A percentile compares a stretch with the other conserved stretches of the same genome.
phyloP scores from a whole-genome alignment of 2,797 vertebrate genomes.

The Acrossocheilus fasciatus region DNA sequence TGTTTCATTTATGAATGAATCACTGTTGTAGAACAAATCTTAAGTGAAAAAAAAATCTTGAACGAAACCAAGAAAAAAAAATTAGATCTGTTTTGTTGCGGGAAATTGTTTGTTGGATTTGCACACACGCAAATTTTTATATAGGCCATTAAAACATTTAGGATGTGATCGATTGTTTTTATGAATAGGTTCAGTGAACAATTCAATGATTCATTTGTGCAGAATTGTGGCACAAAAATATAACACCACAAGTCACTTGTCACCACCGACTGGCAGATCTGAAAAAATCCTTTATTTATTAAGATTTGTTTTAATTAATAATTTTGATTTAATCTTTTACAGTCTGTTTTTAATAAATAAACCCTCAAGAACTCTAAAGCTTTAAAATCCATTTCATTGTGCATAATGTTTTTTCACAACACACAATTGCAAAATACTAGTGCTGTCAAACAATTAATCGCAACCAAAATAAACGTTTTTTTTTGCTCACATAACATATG shows the following conservation, averaged over 20 bases:
- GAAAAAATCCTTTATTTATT: no score
- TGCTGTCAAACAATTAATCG: no score
- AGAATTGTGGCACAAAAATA: neutral
- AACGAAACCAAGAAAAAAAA: neutral
- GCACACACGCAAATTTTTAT: neutral
- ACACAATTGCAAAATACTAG: neutral
- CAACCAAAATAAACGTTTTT: no score
- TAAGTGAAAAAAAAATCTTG: neutral
- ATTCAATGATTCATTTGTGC: neutral
- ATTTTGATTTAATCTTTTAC: neutral
- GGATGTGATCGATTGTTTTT: neutral
- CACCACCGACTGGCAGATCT: neutral
- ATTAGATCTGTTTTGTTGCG: neutral
- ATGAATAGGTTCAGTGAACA: neutral
- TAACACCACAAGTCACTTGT: neutral
- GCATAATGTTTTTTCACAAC: neutral
- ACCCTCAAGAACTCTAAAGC: neutral
- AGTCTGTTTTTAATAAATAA: neutral
- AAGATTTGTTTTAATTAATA: neutral
- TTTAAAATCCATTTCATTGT: neutral
- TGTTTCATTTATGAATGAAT: neutral
- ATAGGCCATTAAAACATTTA: neutral
- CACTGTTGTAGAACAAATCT: neutral
- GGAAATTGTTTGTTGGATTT: neutral
- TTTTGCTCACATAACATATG: no score